Evolutionary conservation across 2,797 vertebrate genomes (phyloP), one percentile per base, ranked within the genome.

Genomic region (Melanotaenia trifasciata): DNA sequence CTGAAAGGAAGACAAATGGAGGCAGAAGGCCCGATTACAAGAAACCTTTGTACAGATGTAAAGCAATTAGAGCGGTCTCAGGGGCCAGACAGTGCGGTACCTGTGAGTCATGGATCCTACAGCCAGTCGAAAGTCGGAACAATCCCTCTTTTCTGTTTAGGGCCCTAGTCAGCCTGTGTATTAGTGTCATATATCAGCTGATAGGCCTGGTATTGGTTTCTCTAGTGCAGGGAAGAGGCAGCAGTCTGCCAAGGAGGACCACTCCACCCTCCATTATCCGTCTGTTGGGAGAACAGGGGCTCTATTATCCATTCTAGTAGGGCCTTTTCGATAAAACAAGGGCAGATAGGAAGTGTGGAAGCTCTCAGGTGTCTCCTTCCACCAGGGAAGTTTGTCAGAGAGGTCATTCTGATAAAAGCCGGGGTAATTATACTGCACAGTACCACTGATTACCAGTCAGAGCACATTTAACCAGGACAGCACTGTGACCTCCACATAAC

Each of bases 41-140:
- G 96, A 96, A 98, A 97, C 96, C 96, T 97, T 98, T 98, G 97
- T 98, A 97, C 95, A 95, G 96, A 97, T 97, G 97, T 97, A 98
- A 97, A 97, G 97, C 97, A 99, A 98, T 98, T 98, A 98, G 96
- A 96, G 95, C 70, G 86, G 95, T 97, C 97, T 96, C 96, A 83
- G 89, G 96, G 96, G 97, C 93, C 94, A 95, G 95, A 95, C 95
- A 93, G 93, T 78, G 84, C 81, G 89, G 95, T 95, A 97, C 95
- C 95, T 93, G 93, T 94, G 93, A 96, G 96, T 95, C 95, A 95
- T 95, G 90, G 94, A 95, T 97, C 96, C 95, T 95, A 94, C 95
- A 95, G 94, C 95, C 95, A 94, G 96, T 96, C 95, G 95, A 96
- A 97, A 96, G 94, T 94, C 93, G 91, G 96, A 96, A 97, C 95